Base-by-base conservation (phyloP, 1,140 invertebrate species). In the Bathynomus jamesi region DNA sequence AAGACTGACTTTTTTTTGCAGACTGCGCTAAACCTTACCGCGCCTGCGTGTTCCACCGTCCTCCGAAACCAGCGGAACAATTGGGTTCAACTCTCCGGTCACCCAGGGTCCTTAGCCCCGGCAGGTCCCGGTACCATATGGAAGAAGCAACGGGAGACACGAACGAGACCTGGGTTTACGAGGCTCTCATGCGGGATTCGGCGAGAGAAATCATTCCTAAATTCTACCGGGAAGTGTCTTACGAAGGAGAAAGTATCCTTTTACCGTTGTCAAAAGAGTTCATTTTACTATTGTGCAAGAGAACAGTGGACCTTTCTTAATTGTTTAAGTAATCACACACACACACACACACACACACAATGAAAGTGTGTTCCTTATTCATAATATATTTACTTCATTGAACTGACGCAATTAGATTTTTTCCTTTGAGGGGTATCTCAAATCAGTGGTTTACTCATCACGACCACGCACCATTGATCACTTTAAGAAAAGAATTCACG, bases 101-200 rank as follows among this genome's bases (percentile, higher is more conserved):
- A 98, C 82, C 89, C 89, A 69, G 93, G 94, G 61, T 92, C 92
- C 71, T 90, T 98, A 83, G 93, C 94, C 11, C 94, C 94, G 7
- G 95, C 94, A 2, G 92, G 94, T 0, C 92, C 94, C 2, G 93
- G 93, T 32, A 95, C 94, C 5, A 91, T 97, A 28, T 96, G 94
- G 89, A 97, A 97, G 83, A 89, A 94, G 73, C 88, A 91, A 28
- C 78, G 0, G 80, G 83, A 29, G 83, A 86, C 68, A 82, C 82
- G 72, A 81, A 80, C 53, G 87, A 88, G 79, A 83, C 83, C 3
- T 76, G 87, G 67, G 91, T 94, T 1, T 97, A 98, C 82, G 88
- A 92, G 79, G 85, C 87, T 0, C 83, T 97, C 40, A 90, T 88
- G 69, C 84, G 88, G 63, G 95, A 96, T 79, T 84, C 88, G 3